phyloP scores from a whole-genome alignment of 2,113 vertebrate species.

The Myrmophylax atrothorax region DNA sequence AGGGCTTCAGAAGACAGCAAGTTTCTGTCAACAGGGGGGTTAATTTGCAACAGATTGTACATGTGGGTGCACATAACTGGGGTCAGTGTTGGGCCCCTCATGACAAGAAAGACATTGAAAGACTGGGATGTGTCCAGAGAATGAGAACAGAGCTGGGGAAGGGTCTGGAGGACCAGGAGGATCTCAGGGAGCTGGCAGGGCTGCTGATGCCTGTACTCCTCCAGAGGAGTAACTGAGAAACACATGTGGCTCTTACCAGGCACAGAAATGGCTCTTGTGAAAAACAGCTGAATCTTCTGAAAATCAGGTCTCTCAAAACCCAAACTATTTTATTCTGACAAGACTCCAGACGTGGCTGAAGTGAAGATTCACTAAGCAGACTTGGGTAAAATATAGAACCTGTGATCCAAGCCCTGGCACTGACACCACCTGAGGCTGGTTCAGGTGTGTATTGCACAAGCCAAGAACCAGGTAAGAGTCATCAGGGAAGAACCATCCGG shows the following conservation, averaged over 20 bases:
- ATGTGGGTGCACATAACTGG: background rate
- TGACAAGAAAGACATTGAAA: background rate
- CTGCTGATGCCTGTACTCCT: too few relatives aligned
- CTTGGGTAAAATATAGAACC: background rate
- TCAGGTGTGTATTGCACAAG: too few relatives aligned
- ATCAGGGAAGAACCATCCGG: rapidly evolving
- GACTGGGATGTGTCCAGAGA: background rate
- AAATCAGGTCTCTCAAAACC: background rate
- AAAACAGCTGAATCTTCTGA: background rate
- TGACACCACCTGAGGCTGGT: rapidly evolving
- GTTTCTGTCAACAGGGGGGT: background rate
- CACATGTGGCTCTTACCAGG: rapidly evolving
- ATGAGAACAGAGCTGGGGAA: background rate
- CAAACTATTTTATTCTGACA: background rate
- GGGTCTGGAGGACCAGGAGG: background rate
- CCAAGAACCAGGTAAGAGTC: background rate
- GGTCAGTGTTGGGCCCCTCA: background rate
- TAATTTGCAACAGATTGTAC: background rate
- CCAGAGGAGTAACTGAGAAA: background rate
- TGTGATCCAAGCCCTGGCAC: too few relatives aligned
- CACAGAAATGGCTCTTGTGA: background rate
- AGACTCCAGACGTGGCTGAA: background rate
- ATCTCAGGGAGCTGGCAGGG: background rate
- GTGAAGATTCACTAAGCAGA: background rate
- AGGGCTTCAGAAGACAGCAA: background rate